phyloP scores from a whole-genome alignment of 2,888 invertebrate genomes.

The Agriotes lineatus region DNA sequence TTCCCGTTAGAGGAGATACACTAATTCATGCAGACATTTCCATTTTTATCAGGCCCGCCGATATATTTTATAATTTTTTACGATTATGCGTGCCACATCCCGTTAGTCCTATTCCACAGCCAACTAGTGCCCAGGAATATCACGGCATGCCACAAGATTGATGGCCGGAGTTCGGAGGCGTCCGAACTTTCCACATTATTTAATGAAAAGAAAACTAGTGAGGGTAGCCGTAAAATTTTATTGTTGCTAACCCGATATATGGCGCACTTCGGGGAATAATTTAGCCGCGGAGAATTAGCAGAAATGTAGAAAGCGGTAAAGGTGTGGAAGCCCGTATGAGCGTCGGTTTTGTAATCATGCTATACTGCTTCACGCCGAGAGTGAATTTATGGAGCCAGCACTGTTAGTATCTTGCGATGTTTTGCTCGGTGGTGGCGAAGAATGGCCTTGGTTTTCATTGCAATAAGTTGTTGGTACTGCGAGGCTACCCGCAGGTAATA shows the following conservation, averaged over 20 bases:
- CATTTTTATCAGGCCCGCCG: conserved; percentile 6
- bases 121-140: not conserved
- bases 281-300: no score
- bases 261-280: no score
- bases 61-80: conserved; percentile 19
- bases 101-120: not conserved
- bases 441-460: no score
- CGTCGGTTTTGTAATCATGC: no score
- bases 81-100: conserved; percentile 3
- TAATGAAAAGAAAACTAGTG: conserved; percentile 7
- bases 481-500: no score
- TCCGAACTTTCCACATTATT: conserved; percentile 6
- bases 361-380: no score
- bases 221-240: not conserved
- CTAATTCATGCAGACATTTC: conserved; percentile 12
- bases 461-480: no score
- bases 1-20: not conserved
- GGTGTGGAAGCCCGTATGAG: no score
- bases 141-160: conserved; percentile 5
- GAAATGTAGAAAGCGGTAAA: no score
- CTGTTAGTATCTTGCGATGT: no score
- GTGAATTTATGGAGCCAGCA: no score
- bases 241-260: conserved; percentile 16
- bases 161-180: not conserved
- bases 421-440: no score